Evolutionary conservation across 2,113 vertebrate genomes (phyloP).

Genomic region (Ceuthmochares aereus): DNA sequence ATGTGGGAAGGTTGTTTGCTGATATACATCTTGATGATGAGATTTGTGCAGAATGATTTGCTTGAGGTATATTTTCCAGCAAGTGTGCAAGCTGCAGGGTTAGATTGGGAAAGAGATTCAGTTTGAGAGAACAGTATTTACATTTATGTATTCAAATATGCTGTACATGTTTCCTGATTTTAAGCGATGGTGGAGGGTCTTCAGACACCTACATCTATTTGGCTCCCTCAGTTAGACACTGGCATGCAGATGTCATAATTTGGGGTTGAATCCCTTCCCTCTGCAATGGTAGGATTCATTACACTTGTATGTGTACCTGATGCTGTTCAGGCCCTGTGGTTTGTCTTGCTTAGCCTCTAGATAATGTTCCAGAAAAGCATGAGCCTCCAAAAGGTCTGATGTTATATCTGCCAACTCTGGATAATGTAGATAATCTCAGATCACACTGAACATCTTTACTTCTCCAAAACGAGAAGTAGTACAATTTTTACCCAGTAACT

Average conservation of each 20-base stretch:
- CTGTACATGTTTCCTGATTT: neutral
- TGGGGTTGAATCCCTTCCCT: neutral
- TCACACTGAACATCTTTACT: neutral
- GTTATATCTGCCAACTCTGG: neutral
- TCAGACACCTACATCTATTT: fast-evolving
- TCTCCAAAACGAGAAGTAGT: neutral
- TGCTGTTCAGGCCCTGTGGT: neutral
- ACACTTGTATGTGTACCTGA: neutral
- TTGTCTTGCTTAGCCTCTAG: neutral
- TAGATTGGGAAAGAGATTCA: neutral
- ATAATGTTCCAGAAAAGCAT: neutral
- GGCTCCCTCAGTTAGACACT: neutral
- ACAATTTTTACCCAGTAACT: neutral
- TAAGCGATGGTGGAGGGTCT: neutral
- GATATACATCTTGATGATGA: neutral
- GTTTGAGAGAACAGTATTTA: neutral
- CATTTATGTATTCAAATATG: neutral
- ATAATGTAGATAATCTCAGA: neutral
- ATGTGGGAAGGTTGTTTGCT: neutral
- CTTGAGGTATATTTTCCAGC: neutral
- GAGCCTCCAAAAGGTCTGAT: neutral
- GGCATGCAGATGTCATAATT: neutral
- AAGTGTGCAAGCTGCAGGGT: neutral
- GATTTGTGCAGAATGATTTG: neutral
- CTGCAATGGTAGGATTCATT: neutral